These are phyloP conservation scores for Nineta flava DNA, from an alignment of 2,888 invertebrate species.

Conservation along the genomic window DNA sequence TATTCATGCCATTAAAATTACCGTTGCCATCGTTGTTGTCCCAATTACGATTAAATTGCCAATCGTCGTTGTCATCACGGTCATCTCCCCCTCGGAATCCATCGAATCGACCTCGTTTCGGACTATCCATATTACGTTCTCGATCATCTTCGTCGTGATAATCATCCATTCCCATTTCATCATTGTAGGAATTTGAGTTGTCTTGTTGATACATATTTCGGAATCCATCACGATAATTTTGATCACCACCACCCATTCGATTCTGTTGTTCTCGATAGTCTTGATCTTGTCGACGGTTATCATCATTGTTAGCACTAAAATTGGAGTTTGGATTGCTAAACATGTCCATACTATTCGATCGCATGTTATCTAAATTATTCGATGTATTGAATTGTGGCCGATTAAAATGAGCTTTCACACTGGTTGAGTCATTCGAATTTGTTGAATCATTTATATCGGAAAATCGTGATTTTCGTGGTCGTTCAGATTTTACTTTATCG, in stretches of 20 bases:
- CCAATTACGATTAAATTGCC: neutral
- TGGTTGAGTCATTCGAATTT: neutral
- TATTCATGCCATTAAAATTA: neutral
- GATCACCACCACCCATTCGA: neutral
- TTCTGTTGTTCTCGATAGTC: neutral
- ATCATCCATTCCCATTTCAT: neutral
- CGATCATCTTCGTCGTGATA: neutral
- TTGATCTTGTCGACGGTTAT: neutral
- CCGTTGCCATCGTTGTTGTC: neutral
- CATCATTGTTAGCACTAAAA: neutral
- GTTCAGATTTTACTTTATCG: neutral
- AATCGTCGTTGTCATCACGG: neutral
- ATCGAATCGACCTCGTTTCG: neutral
- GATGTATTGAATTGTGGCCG: neutral
- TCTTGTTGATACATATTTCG: neutral
- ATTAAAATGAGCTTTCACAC: neutral
- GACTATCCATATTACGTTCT: neutral
- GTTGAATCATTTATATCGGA: conserved; percentile 4
- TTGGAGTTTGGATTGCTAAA: neutral
- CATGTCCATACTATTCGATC: neutral
- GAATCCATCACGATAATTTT: neutral
- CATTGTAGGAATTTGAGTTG: neutral
- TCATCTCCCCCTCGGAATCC: neutral
- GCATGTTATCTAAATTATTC: neutral
- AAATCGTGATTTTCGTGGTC: conserved; percentile 6